Evolutionary conservation across 2,888 invertebrate species (phyloP).

Genomic region (Philereme transversata): DNA sequence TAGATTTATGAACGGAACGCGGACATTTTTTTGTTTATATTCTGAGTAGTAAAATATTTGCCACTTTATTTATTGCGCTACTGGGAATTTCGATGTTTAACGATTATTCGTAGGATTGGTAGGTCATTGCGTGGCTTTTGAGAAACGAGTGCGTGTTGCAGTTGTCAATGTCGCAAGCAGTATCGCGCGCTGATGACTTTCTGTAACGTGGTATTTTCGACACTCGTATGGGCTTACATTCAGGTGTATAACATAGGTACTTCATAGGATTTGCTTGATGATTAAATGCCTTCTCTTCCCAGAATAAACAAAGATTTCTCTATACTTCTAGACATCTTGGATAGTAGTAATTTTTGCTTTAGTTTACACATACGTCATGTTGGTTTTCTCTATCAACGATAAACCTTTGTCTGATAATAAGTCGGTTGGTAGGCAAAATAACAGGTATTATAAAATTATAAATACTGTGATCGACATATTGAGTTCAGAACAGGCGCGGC

Average conservation of each 20-base stretch:
- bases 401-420: too few species aligned
- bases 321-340: too few species aligned
- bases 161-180: slow-evolving; percentile 26
- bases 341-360: too few species aligned
- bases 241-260: too few species aligned
- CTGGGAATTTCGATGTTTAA: slow-evolving; percentile 1
- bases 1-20: slow-evolving; percentile 8
- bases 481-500: neutral
- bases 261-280: too few species aligned
- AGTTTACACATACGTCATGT: too few species aligned
- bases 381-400: too few species aligned
- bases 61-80: slow-evolving; percentile 17
- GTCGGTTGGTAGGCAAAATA: neutral
- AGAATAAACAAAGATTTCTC: too few species aligned
- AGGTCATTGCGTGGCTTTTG: neutral
- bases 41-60: slow-evolving; percentile 12
- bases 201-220: slow-evolving; percentile 26
- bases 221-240: slow-evolving; percentile 6
- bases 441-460: neutral
- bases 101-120: slow-evolving; percentile 3
- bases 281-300: too few species aligned
- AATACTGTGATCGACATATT: too few species aligned
- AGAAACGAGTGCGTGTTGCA: slow-evolving; percentile 7
- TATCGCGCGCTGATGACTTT: slow-evolving; percentile 27
- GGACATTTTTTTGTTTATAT: slow-evolving; percentile 11